A percentile compares a stretch with the other conserved stretches of the same genome.
phyloP scores from a whole-genome alignment of 2,113 vertebrate genomes.

The Malurus alboscapulatus region DNA sequence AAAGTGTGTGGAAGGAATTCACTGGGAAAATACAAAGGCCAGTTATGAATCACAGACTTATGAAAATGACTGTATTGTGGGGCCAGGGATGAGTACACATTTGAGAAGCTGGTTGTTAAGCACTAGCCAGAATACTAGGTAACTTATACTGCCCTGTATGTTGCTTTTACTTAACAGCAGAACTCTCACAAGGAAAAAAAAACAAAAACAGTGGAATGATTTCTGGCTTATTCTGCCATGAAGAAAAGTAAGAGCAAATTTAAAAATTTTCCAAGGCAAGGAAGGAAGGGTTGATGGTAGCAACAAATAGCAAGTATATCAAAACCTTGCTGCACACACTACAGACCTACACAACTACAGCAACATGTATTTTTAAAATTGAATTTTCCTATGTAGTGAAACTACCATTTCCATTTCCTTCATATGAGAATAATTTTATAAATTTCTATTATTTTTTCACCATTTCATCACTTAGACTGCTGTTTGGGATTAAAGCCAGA shows the following conservation, averaged over 20 bases:
- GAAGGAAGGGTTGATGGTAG: not conserved
- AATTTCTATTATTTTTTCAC: not conserved
- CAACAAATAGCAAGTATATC: not conserved
- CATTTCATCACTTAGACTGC: not conserved
- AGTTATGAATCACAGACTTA: not conserved
- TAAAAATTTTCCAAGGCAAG: not conserved
- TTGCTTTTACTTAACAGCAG: not conserved
- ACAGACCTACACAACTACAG: not conserved
- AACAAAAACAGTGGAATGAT: accelerated
- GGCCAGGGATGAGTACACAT: not conserved
- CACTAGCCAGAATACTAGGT: not conserved
- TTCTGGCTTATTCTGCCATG: not conserved
- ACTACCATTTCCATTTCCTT: not conserved
- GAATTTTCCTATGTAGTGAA: not conserved
- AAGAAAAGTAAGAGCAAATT: not conserved
- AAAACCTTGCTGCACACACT: not conserved
- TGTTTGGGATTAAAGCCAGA: not conserved
- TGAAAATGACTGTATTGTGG: not conserved
- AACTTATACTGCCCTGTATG: not conserved
- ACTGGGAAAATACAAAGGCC: not conserved
- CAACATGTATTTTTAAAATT: not conserved
- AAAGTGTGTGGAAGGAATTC: not conserved
- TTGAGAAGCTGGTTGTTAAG: not conserved
- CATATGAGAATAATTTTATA: not conserved
- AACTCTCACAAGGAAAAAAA: not conserved